Conservation (phyloP, 2,113 vertebrate genomes). For the Ceyx cyanopectus region DNA sequence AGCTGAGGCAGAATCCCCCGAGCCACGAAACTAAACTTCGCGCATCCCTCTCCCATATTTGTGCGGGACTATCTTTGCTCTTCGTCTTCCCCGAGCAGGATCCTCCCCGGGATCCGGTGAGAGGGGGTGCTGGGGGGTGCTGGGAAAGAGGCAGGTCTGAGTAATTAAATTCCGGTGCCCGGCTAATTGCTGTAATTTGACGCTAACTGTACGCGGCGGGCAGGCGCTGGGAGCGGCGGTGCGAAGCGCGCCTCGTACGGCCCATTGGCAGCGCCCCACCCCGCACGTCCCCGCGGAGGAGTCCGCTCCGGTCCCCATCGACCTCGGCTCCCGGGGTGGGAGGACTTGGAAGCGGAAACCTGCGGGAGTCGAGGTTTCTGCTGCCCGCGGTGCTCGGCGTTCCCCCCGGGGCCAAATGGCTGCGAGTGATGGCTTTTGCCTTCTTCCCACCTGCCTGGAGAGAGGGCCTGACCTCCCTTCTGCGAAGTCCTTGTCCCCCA, state of each 20-base stretch:
- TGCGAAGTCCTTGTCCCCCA: neutral
- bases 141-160: neutral
- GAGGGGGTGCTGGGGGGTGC: too few relatives aligned
- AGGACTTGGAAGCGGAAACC: neutral
- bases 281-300: neutral
- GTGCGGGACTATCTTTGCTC: neutral
- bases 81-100: neutral
- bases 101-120: neutral
- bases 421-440: neutral
- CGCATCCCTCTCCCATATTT: neutral
- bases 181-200: constrained; percentile 65
- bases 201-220: constrained; percentile 37
- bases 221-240: constrained; percentile 15
- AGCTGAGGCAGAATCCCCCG: neutral
- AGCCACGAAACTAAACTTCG: neutral
- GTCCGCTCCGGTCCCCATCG: neutral
- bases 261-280: constrained; percentile 33
- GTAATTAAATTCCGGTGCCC: constrained; percentile 44
- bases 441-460: neutral
- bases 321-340: fast-evolving
- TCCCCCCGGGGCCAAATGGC: neutral
- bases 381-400: too few relatives aligned
- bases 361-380: neutral
- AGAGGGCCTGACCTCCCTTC: neutral
- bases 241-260: constrained; percentile 32